Base-by-base conservation (phyloP, 2,888 invertebrate genomes). In the Bombylius major region DNA sequence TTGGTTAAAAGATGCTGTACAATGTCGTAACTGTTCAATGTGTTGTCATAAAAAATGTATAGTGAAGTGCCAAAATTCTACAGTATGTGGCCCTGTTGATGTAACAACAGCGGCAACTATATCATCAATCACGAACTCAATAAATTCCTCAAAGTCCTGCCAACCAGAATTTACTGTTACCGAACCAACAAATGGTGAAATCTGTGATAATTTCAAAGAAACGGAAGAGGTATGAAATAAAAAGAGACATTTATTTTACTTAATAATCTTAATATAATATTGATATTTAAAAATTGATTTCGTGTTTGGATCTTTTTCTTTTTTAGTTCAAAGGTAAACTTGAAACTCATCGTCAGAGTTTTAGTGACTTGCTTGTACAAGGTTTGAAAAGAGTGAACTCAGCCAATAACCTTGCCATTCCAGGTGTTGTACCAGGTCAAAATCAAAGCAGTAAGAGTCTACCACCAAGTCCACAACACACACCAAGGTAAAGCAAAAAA, bases 1-100 rank as follows among this genome's bases (percentile, higher is more conserved):
- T 65, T 97, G 97, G 97, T 76, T 97, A 59, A 96, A 96, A 75
- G 93, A 93, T 66, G 97, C 94, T 5, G 89, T 92, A 66, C 90
- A 92, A 68, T 97, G 97, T 73, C 81, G 84, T 54, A 84, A 86
- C 61, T 97, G 97, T 69, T 82, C 84, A 0, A 83, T 95, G 77
- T 89, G 91, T 63, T 95, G 95, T 69, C 97, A 97, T 75, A 96
- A 95, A 74, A 97, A 97, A 70, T 97, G 97, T 73, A 86, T 92
- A 61, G 82, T 82, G 11, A 90, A 91, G 67, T 95, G 94, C 71
- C 88, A 87, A 69, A 78, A 80, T 52, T 81, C 83, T 58, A 83
- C 82, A 14, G 77, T 78, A n/a, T 87, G 87, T 63, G 76, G 77
- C 2, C 77, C 78, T 1, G 68, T 69, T 13, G 75, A 75, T 63